Conservation (phyloP, 2,888 invertebrate genomes). For the Drosophila buzzatii region DNA sequence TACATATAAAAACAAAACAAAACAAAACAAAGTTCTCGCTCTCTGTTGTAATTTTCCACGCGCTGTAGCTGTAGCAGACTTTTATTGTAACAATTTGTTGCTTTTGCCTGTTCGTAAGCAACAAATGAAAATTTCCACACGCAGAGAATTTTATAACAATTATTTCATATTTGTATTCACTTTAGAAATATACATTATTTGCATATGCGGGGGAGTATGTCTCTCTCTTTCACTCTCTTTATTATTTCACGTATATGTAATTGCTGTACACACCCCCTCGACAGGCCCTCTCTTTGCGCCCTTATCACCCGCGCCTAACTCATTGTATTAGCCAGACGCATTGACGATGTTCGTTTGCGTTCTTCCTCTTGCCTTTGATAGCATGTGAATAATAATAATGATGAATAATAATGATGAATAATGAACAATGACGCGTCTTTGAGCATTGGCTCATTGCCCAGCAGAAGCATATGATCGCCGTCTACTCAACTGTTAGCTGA, state of each 20-base stretch:
- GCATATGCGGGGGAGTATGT: constrained; percentile 25
- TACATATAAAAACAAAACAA: neutral
- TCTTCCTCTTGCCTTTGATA: constrained; percentile 27
- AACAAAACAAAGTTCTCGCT: constrained; percentile 10
- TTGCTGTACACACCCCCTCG: neutral
- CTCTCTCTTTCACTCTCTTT: neutral
- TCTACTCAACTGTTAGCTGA: neutral
- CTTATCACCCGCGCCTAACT: constrained; percentile 1
- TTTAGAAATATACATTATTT: constrained; percentile 29
- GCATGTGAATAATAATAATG: constrained; percentile 6
- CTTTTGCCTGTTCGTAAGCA: constrained; percentile 35
- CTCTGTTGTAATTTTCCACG: constrained; percentile 56
- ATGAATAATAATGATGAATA: constrained; percentile 21
- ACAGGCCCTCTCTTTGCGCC: neutral
- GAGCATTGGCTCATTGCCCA: constrained; percentile 16
- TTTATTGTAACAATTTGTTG: constrained; percentile 37
- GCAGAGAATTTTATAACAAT: constrained; percentile 41
- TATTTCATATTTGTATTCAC: constrained; percentile 46
- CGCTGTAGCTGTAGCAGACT: constrained; percentile 18
- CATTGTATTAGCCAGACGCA: constrained; percentile 41
- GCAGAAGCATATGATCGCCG: neutral
- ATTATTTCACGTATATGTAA: constrained; percentile 3
- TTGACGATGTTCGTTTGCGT: constrained; percentile 43
- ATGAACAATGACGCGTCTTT: constrained; percentile 10
- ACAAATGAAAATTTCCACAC: constrained; percentile 59